Evolutionary conservation across 2,113 vertebrate species (phyloP).

Genomic region (Paramisgurnus dabryanus): DNA sequence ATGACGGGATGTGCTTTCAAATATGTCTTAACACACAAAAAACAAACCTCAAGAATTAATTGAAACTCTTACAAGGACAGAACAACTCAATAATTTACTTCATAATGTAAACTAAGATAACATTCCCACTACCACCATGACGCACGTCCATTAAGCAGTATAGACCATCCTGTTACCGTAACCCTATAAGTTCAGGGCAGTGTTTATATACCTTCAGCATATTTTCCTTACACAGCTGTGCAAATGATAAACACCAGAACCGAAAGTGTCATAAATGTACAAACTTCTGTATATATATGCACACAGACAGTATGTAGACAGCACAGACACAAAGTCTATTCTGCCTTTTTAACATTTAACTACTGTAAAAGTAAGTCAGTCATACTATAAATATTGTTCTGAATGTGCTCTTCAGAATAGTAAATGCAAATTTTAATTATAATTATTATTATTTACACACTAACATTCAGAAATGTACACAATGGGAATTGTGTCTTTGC

Average conservation of each 20-base stretch:
- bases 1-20: neutral
- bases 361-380: too few species aligned
- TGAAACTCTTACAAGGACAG: neutral
- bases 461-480: too few species aligned
- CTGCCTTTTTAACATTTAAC: too few species aligned
- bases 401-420: too few species aligned
- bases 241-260: constrained; percentile 29
- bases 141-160: neutral
- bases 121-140: neutral
- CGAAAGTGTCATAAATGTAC: neutral
- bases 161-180: neutral
- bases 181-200: neutral
- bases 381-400: too few species aligned
- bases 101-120: constrained; percentile 7
- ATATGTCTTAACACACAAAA: neutral
- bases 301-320: too few species aligned
- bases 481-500: too few species aligned
- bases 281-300: too few species aligned
- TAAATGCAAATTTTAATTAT: too few species aligned
- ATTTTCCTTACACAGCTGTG: constrained; percentile 21
- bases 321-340: too few species aligned
- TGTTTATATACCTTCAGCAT: constrained; percentile 20
- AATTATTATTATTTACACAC: too few species aligned
- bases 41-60: neutral
- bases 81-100: neutral